These are phyloP conservation scores for Anagyrus pseudococci DNA, from an alignment of 2,888 invertebrate species.

Conservation along the genomic window DNA sequence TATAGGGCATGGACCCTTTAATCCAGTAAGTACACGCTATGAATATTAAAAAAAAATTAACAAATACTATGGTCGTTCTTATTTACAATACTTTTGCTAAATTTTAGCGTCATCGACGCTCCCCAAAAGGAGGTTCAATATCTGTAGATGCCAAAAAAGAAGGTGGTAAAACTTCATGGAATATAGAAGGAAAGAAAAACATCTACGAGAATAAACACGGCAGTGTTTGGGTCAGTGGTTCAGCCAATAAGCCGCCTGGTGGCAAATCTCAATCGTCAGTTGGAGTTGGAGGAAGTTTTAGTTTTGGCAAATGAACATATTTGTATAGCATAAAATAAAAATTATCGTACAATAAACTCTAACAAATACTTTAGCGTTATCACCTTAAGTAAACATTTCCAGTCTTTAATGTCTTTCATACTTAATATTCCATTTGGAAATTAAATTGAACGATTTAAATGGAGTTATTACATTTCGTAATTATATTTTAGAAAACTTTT, in stretches of 20 bases:
- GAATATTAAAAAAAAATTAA: not conserved
- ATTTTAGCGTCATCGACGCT: constrained; percentile 13
- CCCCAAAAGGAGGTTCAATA: constrained; percentile 8
- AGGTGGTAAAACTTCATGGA: constrained; percentile 20
- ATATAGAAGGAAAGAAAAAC: constrained; percentile 10
- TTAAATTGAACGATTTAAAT: no score
- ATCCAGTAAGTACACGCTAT: not conserved
- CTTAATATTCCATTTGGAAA: no score
- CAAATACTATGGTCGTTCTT: not conserved
- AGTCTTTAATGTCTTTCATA: no score
- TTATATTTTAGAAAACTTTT: no score
- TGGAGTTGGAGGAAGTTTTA: constrained; percentile 19
- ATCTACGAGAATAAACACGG: constrained; percentile 26
- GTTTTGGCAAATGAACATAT: no score
- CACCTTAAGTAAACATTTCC: no score
- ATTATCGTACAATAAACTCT: no score
- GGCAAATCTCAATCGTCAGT: constrained; percentile 22
- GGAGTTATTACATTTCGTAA: no score
- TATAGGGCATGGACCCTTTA: not conserved
- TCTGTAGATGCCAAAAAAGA: constrained; percentile 11
- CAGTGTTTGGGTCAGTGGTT: constrained; percentile 23
- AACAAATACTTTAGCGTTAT: no score
- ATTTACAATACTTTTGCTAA: not conserved
- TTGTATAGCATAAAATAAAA: no score
- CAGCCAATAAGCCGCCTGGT: constrained; percentile 19